Percentiles rank a stretch among this genome's conserved stretches.
Evolutionary conservation across 1,140 invertebrate genomes (phyloP).

Genomic region (Leptinotarsa undecemlineata): DNA sequence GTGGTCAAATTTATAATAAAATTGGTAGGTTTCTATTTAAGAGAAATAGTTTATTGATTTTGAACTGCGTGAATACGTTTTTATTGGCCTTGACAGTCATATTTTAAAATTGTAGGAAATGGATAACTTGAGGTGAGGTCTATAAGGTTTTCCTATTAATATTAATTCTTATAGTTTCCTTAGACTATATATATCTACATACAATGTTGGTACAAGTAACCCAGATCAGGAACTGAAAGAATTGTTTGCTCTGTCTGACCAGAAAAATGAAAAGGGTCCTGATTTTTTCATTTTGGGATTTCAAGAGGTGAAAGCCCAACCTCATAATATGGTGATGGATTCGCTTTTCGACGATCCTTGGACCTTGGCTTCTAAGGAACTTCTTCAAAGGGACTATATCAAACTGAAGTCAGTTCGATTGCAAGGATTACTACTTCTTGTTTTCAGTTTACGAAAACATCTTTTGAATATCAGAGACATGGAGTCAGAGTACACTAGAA

Average conservation of each 20-base stretch:
- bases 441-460: constrained; percentile 79
- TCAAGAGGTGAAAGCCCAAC: constrained; percentile 88
- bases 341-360: constrained; percentile 83
- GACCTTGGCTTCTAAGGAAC: constrained; percentile 75
- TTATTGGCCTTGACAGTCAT: not conserved
- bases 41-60: not conserved
- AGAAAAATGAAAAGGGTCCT: constrained; percentile 65
- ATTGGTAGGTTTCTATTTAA: too few species aligned
- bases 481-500: constrained; percentile 82
- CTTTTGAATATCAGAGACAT: constrained; percentile 79
- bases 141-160: constrained; percentile 16
- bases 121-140: constrained; percentile 45
- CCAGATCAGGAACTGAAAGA: constrained; percentile 69
- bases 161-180: constrained; percentile 35
- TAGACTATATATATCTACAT: constrained; percentile 79
- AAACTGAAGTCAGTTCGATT: constrained; percentile 76
- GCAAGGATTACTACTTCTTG: constrained; percentile 76
- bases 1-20: too few species aligned
- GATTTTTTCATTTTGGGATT: constrained; percentile 86
- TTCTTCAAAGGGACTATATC: constrained; percentile 75
- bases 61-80: not conserved
- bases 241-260: constrained; percentile 67
- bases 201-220: constrained; percentile 80
- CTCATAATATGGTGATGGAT: constrained; percentile 81
- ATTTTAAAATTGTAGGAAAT: constrained; percentile 27